phyloP scores from a whole-genome alignment of 2,888 invertebrate genomes.

The Leptopilina syphax region DNA sequence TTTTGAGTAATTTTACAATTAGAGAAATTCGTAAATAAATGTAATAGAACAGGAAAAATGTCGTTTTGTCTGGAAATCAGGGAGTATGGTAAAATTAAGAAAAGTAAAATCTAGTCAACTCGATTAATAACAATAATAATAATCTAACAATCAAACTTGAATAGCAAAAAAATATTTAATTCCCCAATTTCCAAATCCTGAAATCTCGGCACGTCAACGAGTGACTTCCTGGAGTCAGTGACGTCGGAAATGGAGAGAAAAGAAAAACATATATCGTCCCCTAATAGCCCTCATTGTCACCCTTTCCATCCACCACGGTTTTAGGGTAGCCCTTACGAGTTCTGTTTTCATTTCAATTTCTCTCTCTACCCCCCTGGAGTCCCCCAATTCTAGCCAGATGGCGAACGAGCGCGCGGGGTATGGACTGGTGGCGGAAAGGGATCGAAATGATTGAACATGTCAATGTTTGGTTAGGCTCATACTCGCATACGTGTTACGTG shows the following conservation, averaged over 20 bases:
- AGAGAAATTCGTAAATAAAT: too few relatives aligned
- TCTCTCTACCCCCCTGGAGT: constrained; percentile 64
- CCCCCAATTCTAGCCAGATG: constrained; percentile 69
- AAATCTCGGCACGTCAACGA: constrained; percentile 32
- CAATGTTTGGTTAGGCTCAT: constrained; percentile 74
- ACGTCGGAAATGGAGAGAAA: constrained; percentile 59
- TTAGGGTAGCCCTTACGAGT: constrained; percentile 55
- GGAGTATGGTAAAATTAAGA: too few relatives aligned
- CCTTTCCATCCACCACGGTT: constrained; percentile 63
- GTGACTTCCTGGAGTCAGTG: constrained; percentile 39
- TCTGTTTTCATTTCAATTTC: constrained; percentile 77
- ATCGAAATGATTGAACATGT: constrained; percentile 75
- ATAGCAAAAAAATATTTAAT: neutral
- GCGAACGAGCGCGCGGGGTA: constrained; percentile 61
- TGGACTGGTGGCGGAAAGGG: constrained; percentile 54
- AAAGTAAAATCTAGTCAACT: too few relatives aligned
- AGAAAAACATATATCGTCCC: constrained; percentile 75
- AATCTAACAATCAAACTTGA: neutral
- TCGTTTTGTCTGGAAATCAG: too few relatives aligned
- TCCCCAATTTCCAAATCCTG: neutral
- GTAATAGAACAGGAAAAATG: too few relatives aligned
- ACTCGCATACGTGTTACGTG: constrained; percentile 53
- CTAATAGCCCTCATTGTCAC: constrained; percentile 77
- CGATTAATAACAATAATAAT: too few relatives aligned
- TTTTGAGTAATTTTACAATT: too few relatives aligned